Evolutionary conservation across 2,888 invertebrate genomes (phyloP).

Genomic region (Leistus spinibarbis): DNA sequence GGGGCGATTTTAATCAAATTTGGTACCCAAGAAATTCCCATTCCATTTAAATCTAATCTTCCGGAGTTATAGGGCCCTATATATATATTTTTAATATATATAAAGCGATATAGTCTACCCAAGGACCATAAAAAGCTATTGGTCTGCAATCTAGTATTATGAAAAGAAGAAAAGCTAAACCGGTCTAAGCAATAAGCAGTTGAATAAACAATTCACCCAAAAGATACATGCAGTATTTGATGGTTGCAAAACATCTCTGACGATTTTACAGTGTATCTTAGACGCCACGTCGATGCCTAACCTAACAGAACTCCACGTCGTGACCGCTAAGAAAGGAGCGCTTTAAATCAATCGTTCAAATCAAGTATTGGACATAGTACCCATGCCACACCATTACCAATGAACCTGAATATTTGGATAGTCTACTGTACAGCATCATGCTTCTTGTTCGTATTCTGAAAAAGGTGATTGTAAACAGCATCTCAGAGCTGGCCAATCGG

Average conservation of each 20-base stretch:
- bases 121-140: too few species aligned
- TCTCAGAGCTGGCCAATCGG: constrained; percentile 18
- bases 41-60: too few species aligned
- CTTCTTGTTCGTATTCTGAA: constrained; percentile 10
- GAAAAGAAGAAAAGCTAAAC: too few species aligned
- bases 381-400: not conserved
- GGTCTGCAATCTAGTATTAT: too few species aligned
- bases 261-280: constrained; percentile 4
- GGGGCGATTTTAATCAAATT: too few species aligned
- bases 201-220: not conserved
- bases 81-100: too few species aligned
- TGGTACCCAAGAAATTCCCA: too few species aligned
- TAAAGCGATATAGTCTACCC: too few species aligned
- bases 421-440: constrained; percentile 5
- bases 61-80: too few species aligned
- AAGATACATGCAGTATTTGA: too few species aligned
- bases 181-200: too few species aligned
- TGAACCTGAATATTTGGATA: constrained; percentile 11
- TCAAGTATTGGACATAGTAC: not conserved
- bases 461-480: constrained; percentile 13
- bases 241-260: not conserved
- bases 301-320: not conserved
- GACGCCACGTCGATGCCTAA: constrained; percentile 6
- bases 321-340: constrained; percentile 23
- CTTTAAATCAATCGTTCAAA: constrained; percentile 27